Evolutionary conservation across 2,113 vertebrate genomes (phyloP), one percentile per base, ranked within the genome.

Genomic region (Silurus asotus): DNA sequence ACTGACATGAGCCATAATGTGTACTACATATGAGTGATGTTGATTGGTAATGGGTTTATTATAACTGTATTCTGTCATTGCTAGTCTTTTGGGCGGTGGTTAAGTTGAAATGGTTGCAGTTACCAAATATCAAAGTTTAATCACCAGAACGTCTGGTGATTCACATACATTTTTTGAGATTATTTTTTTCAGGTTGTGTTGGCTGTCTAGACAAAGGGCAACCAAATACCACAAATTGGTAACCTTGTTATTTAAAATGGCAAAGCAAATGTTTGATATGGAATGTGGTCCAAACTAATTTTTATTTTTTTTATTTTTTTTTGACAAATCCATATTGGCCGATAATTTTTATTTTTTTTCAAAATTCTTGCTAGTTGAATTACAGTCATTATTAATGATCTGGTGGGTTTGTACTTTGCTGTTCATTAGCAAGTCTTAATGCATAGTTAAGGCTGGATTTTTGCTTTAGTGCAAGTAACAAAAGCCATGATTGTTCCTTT

Each of bases 1-100:
- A 78, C 14, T 78, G n/a, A 37, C 53, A 58, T 78, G 76, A 78
- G 20, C 14, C 76, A 37, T 78, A 8, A 78, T 58, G 53, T 58
- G n/a, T 58, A 37, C n/a, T 56, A 37, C 3, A 58, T 28, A 37
- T 14, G n/a, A 56, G 7, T 78, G n/a, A 76, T 53, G 23, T 51
- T 55, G 2, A 53, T n/a, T 19, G 9, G 23, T 75, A 20, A 4
- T 23, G 20, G 6, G 20, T 76, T 76, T 45, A 2, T 17, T 72
- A 8, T 45, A 77, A 23, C 23, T 15, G 51, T 77, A 55, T 15
- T 25, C 51, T 15, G 51, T 56, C 13, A 56, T 56, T 28, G n/a
- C 13, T 56, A 28, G 53, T 14, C 48, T 56, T 56, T 77, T 17
- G 6, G 6, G 7, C 28, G 55, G n/a, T 77, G 75, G 75, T 56